These are phyloP conservation scores for Sapayoa aenigma DNA, from an alignment of 2,113 vertebrate species.

Conservation along the genomic window DNA sequence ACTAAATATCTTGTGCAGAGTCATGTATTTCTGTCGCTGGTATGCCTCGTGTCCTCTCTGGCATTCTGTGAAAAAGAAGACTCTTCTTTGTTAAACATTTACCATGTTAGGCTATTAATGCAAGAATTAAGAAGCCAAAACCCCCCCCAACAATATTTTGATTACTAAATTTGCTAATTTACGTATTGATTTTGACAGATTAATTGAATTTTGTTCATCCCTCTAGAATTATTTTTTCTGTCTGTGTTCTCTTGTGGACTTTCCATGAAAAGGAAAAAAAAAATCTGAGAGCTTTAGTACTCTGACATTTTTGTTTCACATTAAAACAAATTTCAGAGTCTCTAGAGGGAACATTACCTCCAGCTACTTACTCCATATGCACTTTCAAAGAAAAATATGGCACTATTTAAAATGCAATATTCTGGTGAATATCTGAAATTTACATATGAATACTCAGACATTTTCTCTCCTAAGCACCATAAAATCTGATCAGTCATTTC, in stretches of 20 bases:
- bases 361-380: constrained; percentile 17
- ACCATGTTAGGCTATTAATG: background rate
- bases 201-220: constrained; percentile 49
- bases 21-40: no score
- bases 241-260: background rate
- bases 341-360: constrained; percentile 37
- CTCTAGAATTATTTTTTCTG: constrained; percentile 15
- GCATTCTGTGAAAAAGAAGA: background rate
- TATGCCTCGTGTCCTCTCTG: no score
- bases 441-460: constrained; percentile 51
- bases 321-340: constrained; percentile 51
- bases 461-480: constrained; percentile 39
- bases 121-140: background rate
- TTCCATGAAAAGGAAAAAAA: background rate
- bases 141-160: background rate
- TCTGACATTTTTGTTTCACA: constrained; percentile 47
- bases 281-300: background rate
- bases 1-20: no score
- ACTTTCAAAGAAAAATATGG: constrained; percentile 37
- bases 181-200: background rate
- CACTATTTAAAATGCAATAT: constrained; percentile 50
- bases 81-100: background rate
- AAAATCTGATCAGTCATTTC: constrained; percentile 55
- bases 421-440: constrained; percentile 46
- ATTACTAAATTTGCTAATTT: constrained; percentile 29